phyloP scores from a whole-genome alignment of 1,140 invertebrate genomes.

The Anagrus nilaparvatae region DNA sequence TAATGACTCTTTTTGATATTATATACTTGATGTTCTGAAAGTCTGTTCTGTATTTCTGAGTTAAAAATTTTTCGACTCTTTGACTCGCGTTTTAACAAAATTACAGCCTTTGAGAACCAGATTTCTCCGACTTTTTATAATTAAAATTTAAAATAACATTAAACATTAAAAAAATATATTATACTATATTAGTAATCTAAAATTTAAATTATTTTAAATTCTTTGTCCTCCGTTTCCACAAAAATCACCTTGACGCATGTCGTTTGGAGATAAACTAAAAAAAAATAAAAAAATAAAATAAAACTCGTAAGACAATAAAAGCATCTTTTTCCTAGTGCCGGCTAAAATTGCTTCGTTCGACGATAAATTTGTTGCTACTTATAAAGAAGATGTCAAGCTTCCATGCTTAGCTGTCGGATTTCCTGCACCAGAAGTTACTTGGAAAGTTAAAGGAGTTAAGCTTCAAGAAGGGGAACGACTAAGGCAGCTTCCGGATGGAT shows the following conservation, averaged over 20 bases:
- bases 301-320: background rate
- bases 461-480: conserved; percentile 66
- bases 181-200: background rate
- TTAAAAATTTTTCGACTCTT: no score
- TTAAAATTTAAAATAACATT: no score
- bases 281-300: background rate
- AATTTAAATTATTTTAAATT: background rate
- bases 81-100: no score
- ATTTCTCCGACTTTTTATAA: no score
- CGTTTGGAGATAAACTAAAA: no score
- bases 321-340: conserved; percentile 62
- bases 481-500: conserved; percentile 76
- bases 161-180: no score
- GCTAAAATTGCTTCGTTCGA: conserved; percentile 89
- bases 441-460: conserved; percentile 65
- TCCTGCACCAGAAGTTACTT: conserved; percentile 76
- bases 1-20: no score
- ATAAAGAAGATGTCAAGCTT: conserved; percentile 83
- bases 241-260: no score
- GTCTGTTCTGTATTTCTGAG: no score
- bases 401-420: conserved; percentile 85
- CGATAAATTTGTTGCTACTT: conserved; percentile 78
- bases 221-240: no score
- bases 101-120: no score
- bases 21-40: no score